Evolutionary conservation across 2,888 invertebrate species (phyloP), one percentile per base, ranked within the genome.

Genomic region (Ceraclea dissimilis): DNA sequence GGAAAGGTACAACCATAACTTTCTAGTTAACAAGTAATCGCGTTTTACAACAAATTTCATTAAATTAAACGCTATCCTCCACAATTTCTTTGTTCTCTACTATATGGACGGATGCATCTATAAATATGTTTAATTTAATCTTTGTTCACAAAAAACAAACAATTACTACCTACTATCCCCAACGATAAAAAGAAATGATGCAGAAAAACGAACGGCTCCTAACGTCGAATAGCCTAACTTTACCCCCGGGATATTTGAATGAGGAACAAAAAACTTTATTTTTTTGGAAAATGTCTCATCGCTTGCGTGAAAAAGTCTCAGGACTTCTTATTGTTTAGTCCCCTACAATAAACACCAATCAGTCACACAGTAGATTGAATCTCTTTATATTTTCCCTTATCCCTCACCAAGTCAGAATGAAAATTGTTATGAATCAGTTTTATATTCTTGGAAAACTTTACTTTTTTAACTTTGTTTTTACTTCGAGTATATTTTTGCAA

Each of bases 111-210:
- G n/a, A n/a, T n/a, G n/a, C n/a, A n/a, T n/a, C n/a, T n/a, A n/a
- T n/a, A n/a, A n/a, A n/a, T n/a, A n/a, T n/a, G n/a, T n/a, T 26
- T 49, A 49, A 49, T 51, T 51, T 39, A 51, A 51, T 51, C 34
- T 51, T 51, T 51, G 31, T 51, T 39, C 34, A 51, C n/a, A 51
- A 51, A 39, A 4, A 49, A 51, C 51, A 51, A 51, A 51, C 51
- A 51, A 51, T 51, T 51, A 51, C 39, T 17, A 16, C 13, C 8
- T 39, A 51, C 39, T 39, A 19, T 31, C 4, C 50, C 51, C 8
- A 5, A 39, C 19, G 31, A 51, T 51, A 51, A 51, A 51, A 51
- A 51, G 34, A 51, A 51, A 51, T 51, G 51, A 51, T 51, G 51
- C 51, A 51, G 51, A 51, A 51, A 51, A 51, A 51, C 34, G 51